phyloP scores from a whole-genome alignment of 2,113 vertebrate species.

The Oryzias woworae region DNA sequence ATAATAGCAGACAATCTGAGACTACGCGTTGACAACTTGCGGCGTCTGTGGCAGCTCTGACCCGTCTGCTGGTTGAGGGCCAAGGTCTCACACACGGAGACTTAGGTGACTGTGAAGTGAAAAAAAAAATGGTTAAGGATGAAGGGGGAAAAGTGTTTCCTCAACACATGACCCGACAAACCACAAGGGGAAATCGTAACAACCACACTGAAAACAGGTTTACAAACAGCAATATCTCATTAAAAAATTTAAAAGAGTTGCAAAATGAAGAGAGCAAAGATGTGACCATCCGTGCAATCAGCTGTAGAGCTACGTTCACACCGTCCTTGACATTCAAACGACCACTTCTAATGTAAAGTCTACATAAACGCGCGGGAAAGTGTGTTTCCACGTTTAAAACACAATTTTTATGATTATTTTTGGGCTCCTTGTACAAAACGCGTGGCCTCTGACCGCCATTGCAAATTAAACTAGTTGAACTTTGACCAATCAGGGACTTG shows the following conservation, averaged over 20 bases:
- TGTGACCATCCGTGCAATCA: too few relatives aligned
- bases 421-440: too few relatives aligned
- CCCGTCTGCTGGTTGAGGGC: slow-evolving; percentile 36
- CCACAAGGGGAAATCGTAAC: slow-evolving; percentile 21
- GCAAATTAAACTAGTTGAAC: too few relatives aligned
- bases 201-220: neutral
- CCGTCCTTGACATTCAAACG: too few relatives aligned
- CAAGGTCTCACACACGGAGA: slow-evolving; percentile 42
- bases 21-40: slow-evolving; percentile 59
- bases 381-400: too few relatives aligned
- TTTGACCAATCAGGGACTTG: too few relatives aligned
- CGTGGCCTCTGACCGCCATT: too few relatives aligned
- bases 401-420: too few relatives aligned
- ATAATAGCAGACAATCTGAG: slow-evolving; percentile 46
- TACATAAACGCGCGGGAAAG: too few relatives aligned
- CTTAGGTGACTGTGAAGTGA: slow-evolving; percentile 1
- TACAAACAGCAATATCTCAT: neutral
- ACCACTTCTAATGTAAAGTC: too few relatives aligned
- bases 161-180: slow-evolving; percentile 5
- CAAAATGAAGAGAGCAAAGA: neutral
- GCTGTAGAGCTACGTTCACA: too few relatives aligned
- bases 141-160: slow-evolving; percentile 21
- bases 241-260: neutral
- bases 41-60: slow-evolving; percentile 35
- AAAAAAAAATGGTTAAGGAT: slow-evolving; percentile 9